Percentiles rank a stretch among this genome's conserved stretches.
Conservation (phyloP, 1,140 invertebrate genomes). For the Anthonomus grandis region DNA sequence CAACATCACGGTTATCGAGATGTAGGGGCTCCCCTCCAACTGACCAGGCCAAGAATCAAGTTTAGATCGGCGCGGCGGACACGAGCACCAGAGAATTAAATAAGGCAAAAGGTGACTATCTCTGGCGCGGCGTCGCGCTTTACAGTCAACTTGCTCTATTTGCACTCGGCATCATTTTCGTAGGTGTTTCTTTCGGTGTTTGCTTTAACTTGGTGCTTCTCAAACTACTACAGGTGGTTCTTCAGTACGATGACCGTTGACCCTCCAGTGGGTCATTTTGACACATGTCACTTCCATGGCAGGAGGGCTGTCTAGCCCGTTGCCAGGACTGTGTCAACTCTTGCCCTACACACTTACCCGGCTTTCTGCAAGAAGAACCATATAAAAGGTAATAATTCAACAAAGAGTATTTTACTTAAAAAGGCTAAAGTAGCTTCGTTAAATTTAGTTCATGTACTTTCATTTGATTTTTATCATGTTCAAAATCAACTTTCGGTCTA, state of each 20-base stretch:
- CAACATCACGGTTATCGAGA: no score
- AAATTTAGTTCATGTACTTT: no score
- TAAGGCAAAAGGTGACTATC: slow-evolving; percentile 10
- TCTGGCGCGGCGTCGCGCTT: background rate
- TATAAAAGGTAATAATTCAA: slow-evolving; percentile 42
- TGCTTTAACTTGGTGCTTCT: slow-evolving; percentile 16
- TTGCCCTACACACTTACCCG: slow-evolving; percentile 26
- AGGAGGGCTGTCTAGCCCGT: slow-evolving; percentile 33
- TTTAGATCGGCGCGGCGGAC: slow-evolving; percentile 22
- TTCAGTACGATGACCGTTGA: slow-evolving; percentile 28
- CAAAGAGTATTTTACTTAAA: no score
- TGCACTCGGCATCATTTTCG: slow-evolving; percentile 9
- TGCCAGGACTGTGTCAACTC: slow-evolving; percentile 35
- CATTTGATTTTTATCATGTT: no score
- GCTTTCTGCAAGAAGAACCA: slow-evolving; percentile 17
- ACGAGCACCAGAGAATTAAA: slow-evolving; percentile 8
- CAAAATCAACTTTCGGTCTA: no score
- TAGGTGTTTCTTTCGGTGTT: slow-evolving; percentile 20
- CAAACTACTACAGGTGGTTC: slow-evolving; percentile 24
- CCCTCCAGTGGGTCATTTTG: slow-evolving; percentile 18
- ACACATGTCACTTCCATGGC: slow-evolving; percentile 32
- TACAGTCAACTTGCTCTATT: background rate
- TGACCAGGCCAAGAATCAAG: slow-evolving; percentile 27
- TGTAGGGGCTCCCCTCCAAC: slow-evolving; percentile 17
- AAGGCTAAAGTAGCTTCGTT: no score